A percentile compares a stretch with the other conserved stretches of the same genome.
Conservation (phyloP, 2,888 invertebrate genomes). For the Cryptus viduatorius region DNA sequence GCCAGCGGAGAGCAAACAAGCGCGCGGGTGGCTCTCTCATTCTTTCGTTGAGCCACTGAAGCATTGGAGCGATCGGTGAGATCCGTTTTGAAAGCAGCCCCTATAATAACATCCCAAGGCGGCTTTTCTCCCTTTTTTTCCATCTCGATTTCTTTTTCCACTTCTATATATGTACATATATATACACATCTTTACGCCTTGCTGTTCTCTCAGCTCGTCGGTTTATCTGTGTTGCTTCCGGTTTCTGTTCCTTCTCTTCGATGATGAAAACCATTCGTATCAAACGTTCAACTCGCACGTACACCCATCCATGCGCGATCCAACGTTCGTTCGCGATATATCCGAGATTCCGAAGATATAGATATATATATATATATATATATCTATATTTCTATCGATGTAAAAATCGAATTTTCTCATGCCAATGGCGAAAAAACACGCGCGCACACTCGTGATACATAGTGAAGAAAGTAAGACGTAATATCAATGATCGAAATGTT, state of each 20-base stretch:
- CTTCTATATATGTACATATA: neutral
- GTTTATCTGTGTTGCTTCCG: neutral
- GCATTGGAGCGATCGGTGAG: slow-evolving; percentile 38
- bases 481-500: slow-evolving; percentile 24
- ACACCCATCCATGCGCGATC: neutral
- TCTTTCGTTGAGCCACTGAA: slow-evolving; percentile 29
- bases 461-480: slow-evolving; percentile 1
- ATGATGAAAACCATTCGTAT: slow-evolving; percentile 22
- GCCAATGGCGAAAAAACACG: neutral
- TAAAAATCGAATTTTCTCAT: slow-evolving; percentile 32
- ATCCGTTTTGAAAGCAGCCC: slow-evolving; percentile 56
- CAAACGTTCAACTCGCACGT: slow-evolving; percentile 13
- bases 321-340: neutral
- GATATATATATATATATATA: neutral
- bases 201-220: neutral
- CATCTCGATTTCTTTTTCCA: slow-evolving; percentile 26
- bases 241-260: slow-evolving; percentile 1
- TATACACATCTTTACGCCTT: neutral
- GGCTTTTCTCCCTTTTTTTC: slow-evolving; percentile 31
- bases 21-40: slow-evolving; percentile 34
- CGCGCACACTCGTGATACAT: slow-evolving; percentile 13
- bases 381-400: neutral
- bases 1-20: slow-evolving; percentile 59
- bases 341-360: neutral
- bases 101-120: slow-evolving; percentile 52